Conservation (phyloP, 2,797 vertebrate genomes). For the Syngnathus rostellatus region DNA sequence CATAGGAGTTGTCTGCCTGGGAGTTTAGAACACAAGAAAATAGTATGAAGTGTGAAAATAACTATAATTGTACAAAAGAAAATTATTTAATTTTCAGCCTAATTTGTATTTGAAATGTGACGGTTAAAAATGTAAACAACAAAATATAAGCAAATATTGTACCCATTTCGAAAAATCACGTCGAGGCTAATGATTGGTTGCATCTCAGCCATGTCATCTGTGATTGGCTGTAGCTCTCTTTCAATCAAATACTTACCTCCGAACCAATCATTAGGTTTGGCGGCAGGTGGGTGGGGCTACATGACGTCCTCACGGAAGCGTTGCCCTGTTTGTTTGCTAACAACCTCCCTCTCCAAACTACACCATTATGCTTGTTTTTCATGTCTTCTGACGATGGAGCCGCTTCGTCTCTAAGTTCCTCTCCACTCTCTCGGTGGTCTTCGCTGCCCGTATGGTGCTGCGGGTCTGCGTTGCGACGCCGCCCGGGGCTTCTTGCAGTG, state of each 20-base stretch:
- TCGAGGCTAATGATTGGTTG: slow-evolving; percentile 37
- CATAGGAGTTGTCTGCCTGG: too few species aligned
- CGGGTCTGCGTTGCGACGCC: slow-evolving; percentile 37
- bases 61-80: too few species aligned
- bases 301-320: background rate
- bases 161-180: too few species aligned
- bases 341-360: slow-evolving; percentile 61
- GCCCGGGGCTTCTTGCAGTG: slow-evolving; percentile 38
- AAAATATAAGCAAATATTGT: too few species aligned
- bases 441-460: slow-evolving; percentile 46
- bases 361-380: slow-evolving; percentile 26
- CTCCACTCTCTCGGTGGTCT: slow-evolving; percentile 12
- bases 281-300: slow-evolving; percentile 40
- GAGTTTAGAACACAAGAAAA: too few species aligned
- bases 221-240: slow-evolving; percentile 17
- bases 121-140: too few species aligned
- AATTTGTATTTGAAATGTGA: too few species aligned
- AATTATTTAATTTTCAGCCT: too few species aligned
- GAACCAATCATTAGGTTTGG: slow-evolving; percentile 30
- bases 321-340: slow-evolving; percentile 53
- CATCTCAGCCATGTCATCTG: slow-evolving; percentile 8
- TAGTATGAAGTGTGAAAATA: too few species aligned
- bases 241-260: slow-evolving; percentile 30
- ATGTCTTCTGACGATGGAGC: slow-evolving; percentile 37
- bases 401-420: slow-evolving; percentile 21